Evolutionary conservation across 2,888 invertebrate species (phyloP).

Genomic region (Andrena camellia): DNA sequence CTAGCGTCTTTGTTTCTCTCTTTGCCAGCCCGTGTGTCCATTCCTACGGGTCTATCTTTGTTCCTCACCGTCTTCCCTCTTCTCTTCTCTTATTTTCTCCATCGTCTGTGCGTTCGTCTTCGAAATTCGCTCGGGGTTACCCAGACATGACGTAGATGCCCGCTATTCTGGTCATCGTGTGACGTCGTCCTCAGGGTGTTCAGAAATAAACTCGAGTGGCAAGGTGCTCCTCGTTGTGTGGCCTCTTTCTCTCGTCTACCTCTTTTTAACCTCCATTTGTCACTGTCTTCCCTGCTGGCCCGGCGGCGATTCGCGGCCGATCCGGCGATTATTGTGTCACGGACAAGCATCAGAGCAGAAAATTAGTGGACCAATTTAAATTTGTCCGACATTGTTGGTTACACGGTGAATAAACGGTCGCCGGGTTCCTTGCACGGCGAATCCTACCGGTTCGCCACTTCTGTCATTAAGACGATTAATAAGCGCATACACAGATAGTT

Average conservation of each 20-base stretch:
- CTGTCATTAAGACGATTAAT: slow-evolving; percentile 47
- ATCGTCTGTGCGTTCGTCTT: slow-evolving; percentile 47
- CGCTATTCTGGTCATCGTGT: slow-evolving; percentile 70
- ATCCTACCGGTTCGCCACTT: neutral
- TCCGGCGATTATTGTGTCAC: slow-evolving; percentile 68
- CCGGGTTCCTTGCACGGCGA: slow-evolving; percentile 41
- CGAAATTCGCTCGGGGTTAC: slow-evolving; percentile 66
- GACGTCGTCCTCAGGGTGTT: slow-evolving; percentile 68
- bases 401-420: slow-evolving; percentile 14
- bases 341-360: slow-evolving; percentile 60
- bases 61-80: neutral
- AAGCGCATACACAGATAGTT: slow-evolving; percentile 23
- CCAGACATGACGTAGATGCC: slow-evolving; percentile 70
- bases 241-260: slow-evolving; percentile 48
- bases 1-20: neutral
- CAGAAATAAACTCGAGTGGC: slow-evolving; percentile 69
- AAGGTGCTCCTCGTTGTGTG: slow-evolving; percentile 59
- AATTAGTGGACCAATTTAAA: slow-evolving; percentile 41
- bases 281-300: slow-evolving; percentile 58
- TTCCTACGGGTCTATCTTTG: slow-evolving; percentile 3
- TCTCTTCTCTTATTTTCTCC: slow-evolving; percentile 2
- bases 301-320: slow-evolving; percentile 34
- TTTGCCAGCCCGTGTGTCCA: neutral
- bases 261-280: slow-evolving; percentile 63
- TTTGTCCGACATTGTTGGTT: slow-evolving; percentile 21